A percentile compares a stretch with the other conserved stretches of the same genome.
phyloP scores from a whole-genome alignment of 2,113 vertebrate species.

The Trichechus manatus region DNA sequence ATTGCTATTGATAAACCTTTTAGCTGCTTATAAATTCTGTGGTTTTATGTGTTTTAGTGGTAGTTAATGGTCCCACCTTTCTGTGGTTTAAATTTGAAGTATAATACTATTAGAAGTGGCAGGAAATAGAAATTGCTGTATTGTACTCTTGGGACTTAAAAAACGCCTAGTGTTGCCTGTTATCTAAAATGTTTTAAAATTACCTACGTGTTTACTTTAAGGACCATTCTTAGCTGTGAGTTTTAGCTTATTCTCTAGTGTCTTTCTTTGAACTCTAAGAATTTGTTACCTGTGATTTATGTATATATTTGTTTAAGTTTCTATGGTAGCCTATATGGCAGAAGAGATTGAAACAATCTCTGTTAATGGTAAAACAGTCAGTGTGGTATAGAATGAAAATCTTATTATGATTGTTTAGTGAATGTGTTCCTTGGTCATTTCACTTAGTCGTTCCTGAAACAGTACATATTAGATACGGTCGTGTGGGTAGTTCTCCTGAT shows the following conservation, averaged over 20 bases:
- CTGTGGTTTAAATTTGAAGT: constrained; percentile 52
- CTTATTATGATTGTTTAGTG: not conserved
- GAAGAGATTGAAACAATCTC: constrained; percentile 4
- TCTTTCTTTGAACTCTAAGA: not conserved
- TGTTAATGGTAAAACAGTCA: not conserved
- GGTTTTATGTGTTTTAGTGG: constrained; percentile 32
- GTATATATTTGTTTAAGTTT: not conserved
- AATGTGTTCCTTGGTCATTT: constrained; percentile 22
- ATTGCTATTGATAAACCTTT: constrained; percentile 43
- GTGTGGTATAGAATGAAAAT: constrained; percentile 16
- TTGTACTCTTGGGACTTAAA: not conserved
- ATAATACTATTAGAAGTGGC: not conserved
- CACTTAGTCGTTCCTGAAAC: constrained; percentile 44
- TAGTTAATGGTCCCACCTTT: not conserved
- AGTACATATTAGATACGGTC: constrained; percentile 29
- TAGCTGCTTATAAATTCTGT: constrained; percentile 20
- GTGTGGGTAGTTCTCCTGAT: constrained; percentile 20
- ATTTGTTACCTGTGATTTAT: not conserved
- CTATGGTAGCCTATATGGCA: constrained; percentile 13
- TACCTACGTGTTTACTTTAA: not conserved
- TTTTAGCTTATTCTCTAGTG: constrained; percentile 47
- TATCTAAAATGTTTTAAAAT: constrained; percentile 34
- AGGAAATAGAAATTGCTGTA: constrained; percentile 48
- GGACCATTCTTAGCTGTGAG: constrained; percentile 36
- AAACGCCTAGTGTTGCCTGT: not conserved